Conservation (phyloP, 35 echinoderm and acorn worm species). For the Hemicentrotus pulcherrimus region DNA sequence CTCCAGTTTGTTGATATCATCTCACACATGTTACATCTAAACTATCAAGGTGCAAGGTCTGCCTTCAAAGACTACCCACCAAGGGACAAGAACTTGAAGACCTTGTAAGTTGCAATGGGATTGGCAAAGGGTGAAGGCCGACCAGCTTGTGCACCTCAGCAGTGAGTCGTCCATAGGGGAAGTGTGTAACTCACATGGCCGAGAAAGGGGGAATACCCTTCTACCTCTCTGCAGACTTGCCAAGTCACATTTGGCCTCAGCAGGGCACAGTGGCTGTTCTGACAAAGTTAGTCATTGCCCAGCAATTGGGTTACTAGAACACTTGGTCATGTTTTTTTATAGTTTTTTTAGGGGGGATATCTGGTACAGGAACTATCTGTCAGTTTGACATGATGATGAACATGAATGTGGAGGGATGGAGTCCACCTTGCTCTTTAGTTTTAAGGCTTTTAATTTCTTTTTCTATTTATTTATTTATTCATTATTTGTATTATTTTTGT, state of each 20-base stretch:
- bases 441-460: too few relatives aligned
- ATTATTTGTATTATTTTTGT: too few relatives aligned
- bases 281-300: too few relatives aligned
- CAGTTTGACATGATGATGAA: too few relatives aligned
- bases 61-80: not conserved
- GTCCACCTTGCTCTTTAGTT: too few relatives aligned
- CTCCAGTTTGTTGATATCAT: not conserved
- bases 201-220: slow-evolving; percentile 15
- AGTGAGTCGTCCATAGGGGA: not conserved
- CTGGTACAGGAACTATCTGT: not conserved
- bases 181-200: not conserved
- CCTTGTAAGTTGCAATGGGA: not conserved
- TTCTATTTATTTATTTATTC: too few relatives aligned
- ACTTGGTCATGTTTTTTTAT: not conserved
- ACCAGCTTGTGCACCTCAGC: not conserved
- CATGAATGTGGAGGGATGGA: too few relatives aligned
- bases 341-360: not conserved
- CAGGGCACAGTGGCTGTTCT: not conserved
- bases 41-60: not conserved
- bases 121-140: slow-evolving; percentile 21
- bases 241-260: not conserved
- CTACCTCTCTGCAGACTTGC: not conserved
- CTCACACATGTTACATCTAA: not conserved
- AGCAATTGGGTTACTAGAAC: not conserved
- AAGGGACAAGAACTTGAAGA: not conserved